A percentile compares a stretch with the other conserved stretches of the same genome.
These are phyloP conservation scores for Pygmarrhopalites habei DNA, from an alignment of 1,140 invertebrate species.

Conservation along the genomic window DNA sequence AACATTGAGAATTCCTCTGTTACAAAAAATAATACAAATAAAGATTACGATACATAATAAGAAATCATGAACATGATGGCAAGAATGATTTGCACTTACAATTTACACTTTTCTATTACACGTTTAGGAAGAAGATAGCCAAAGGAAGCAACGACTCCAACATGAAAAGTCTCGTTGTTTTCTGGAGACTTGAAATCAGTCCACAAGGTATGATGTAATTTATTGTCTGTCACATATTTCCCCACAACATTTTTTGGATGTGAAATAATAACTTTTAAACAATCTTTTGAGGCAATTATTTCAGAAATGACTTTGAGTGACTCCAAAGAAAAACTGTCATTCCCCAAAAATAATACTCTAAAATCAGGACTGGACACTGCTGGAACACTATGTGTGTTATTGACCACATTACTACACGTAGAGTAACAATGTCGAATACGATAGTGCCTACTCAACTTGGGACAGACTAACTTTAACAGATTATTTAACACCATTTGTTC, in stretches of 20 bases:
- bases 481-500: too few relatives aligned
- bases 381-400: too few relatives aligned
- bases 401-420: too few relatives aligned
- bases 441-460: too few relatives aligned
- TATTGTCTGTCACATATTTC: slow-evolving; percentile 26
- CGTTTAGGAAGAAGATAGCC: slow-evolving; percentile 39
- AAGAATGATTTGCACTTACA: slow-evolving; percentile 25
- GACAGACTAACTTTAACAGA: too few relatives aligned
- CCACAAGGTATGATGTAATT: slow-evolving; percentile 30
- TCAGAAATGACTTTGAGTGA: slow-evolving; percentile 83
- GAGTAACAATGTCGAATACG: too few relatives aligned
- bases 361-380: background rate
- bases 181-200: slow-evolving; percentile 23
- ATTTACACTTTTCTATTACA: slow-evolving; percentile 38
- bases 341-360: slow-evolving; percentile 31
- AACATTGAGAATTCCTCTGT: slow-evolving; percentile 82
- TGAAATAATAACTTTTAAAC: slow-evolving; percentile 77
- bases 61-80: background rate
- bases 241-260: slow-evolving; percentile 67
- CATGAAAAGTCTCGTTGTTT: slow-evolving; percentile 23
- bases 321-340: slow-evolving; percentile 74
- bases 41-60: slow-evolving; percentile 14
- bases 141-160: slow-evolving; percentile 42
- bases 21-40: slow-evolving; percentile 40
- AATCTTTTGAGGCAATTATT: slow-evolving; percentile 75